Evolutionary conservation across 2,113 vertebrate genomes (phyloP), one percentile per base, ranked within the genome.

Genomic region (Muscicapa adusta): DNA sequence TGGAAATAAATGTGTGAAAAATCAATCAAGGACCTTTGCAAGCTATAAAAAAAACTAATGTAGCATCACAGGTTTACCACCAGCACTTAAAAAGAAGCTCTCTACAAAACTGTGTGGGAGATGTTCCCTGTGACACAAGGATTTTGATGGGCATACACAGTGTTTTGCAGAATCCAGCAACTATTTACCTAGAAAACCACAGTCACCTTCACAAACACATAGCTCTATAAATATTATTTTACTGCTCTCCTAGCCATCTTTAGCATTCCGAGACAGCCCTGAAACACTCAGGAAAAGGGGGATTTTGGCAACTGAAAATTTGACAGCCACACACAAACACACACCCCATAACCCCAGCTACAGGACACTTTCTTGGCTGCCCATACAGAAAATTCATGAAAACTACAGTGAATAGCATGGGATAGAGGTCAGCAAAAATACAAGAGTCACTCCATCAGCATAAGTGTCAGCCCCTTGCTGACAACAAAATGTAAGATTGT

Each of bases 1-100:
- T 67, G 70, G 89, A 94, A 96, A 96, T 89, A 96, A 85, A 96
- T 3, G 74, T 94, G 94, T 93, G 83, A 95, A 92, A 96, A 95
- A 91, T 87, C 91, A 96, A 96, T 93, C 70, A 54, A 54, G 51
- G 66, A 90, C 77, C 75, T 95, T 63, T 56, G 54, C 75, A 91
- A 91, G 90, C 83, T 79, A 76, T 92, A 82, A 95, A 97, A 96
- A 96, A 94, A 36, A 36, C 56, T 79, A 93, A 91, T 18, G 2
- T 6, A 94, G 77, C 89, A 80, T 87, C 86, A 72, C 66, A 82
- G 82, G 73, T 82, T 96, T 95, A 95, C 82, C 89, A 79, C 47
- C 48, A 78, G 58, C 78, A 80, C 81, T 82, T 92, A 83, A 90
- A 85, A 83, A 93, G 77, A 67, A 53, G 78, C 10, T 51, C 40